Conservation (phyloP, 2,888 invertebrate genomes). For the Sarcophaga variegata region DNA sequence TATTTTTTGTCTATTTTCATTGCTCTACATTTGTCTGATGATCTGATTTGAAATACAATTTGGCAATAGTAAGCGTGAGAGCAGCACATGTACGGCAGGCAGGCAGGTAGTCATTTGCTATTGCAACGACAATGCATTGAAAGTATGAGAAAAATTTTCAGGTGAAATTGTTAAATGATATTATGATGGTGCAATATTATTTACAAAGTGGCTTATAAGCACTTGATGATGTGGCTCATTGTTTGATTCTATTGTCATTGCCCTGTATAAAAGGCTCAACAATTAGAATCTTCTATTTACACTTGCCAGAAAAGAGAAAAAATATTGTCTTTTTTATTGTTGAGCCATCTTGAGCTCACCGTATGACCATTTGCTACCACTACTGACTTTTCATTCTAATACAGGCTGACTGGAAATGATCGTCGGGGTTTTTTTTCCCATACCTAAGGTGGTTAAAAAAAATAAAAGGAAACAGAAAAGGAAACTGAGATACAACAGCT, state of each 20-base stretch:
- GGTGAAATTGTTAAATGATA: constrained; percentile 41
- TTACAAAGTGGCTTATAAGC: constrained; percentile 63
- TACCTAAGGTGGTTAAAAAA: background rate
- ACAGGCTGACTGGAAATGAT: background rate
- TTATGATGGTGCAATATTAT: constrained; percentile 54
- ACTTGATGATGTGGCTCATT: constrained; percentile 67
- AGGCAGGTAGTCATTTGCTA: constrained; percentile 55
- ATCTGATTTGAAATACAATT: constrained; percentile 21
- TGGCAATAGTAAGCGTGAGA: constrained; percentile 45
- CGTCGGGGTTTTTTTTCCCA: background rate
- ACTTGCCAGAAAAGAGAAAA: background rate
- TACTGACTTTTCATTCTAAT: constrained; percentile 59
- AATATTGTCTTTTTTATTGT: constrained; percentile 31
- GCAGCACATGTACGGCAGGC: constrained; percentile 57
- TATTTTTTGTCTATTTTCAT: constrained; percentile 17
- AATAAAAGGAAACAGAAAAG: constrained; percentile 22
- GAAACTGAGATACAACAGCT: constrained; percentile 61
- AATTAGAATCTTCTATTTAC: constrained; percentile 12
- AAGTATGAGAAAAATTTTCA: constrained; percentile 62
- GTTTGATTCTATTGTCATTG: constrained; percentile 52
- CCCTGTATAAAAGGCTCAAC: constrained; percentile 48
- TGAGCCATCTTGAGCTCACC: constrained; percentile 61
- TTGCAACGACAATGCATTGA: constrained; percentile 2
- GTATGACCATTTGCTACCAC: constrained; percentile 52
- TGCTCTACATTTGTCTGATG: constrained; percentile 38